These are phyloP conservation scores for Gasterosteus aculeatus DNA, from an alignment of 2,113 vertebrate species.

Conservation along the genomic window DNA sequence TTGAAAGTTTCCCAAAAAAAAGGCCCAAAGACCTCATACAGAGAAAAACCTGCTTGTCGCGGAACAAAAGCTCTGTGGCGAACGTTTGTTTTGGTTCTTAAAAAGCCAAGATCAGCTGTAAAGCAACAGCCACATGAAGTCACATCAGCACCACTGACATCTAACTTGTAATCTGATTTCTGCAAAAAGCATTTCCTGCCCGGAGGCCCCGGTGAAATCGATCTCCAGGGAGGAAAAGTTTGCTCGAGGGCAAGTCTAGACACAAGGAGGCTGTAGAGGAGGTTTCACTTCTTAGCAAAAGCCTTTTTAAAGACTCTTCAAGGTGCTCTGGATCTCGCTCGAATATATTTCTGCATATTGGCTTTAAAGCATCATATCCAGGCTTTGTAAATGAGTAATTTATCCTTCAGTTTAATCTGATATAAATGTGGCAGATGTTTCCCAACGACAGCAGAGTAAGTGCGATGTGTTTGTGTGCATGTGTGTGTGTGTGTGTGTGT, in stretches of 20 bases:
- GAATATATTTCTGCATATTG: not conserved
- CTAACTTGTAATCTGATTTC: not conserved
- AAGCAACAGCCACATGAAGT: not conserved
- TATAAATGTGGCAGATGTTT: constrained; percentile 34
- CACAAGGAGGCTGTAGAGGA: not conserved
- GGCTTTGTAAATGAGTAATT: not conserved
- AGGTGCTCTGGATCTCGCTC: not conserved
- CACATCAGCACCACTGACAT: no score
- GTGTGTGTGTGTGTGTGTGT: constrained; percentile 35
- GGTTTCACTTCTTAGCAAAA: not conserved
- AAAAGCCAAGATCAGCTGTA: no score
- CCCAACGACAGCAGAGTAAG: constrained; percentile 56
- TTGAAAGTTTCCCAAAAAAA: no score
- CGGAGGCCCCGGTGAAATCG: no score
- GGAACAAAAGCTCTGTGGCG: no score
- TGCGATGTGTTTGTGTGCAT: constrained; percentile 44
- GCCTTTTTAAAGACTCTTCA: not conserved
- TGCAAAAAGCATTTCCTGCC: not conserved
- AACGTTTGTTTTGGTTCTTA: no score
- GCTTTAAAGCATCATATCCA: not conserved
- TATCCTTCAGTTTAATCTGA: not conserved
- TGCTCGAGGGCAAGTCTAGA: not conserved
- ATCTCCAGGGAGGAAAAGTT: not conserved
- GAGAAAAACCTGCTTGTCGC: no score
- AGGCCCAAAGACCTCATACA: no score